Conservation (phyloP, 2,888 invertebrate species). For the Plemyria rubiginata region DNA sequence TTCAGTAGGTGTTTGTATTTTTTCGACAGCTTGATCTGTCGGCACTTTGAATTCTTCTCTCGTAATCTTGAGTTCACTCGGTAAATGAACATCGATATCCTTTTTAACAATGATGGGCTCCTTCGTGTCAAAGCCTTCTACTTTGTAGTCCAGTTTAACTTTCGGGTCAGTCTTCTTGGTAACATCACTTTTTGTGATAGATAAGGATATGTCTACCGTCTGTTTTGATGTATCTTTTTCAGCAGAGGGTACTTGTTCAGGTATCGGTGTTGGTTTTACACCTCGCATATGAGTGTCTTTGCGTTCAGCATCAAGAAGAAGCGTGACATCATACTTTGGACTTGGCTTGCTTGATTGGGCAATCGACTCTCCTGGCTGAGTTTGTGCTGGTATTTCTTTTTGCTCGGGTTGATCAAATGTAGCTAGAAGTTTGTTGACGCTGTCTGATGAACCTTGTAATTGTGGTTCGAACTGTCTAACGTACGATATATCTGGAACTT, state of each 20-base stretch:
- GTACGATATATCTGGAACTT: constrained; percentile 57
- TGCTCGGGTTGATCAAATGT: constrained; percentile 61
- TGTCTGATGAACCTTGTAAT: constrained; percentile 55
- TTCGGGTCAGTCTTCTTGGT: constrained; percentile 58
- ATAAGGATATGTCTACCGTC: constrained; percentile 69
- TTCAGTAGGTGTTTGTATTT: constrained; percentile 59
- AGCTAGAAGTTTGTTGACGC: constrained; percentile 54
- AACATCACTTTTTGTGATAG: constrained; percentile 61
- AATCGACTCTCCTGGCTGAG: constrained; percentile 39
- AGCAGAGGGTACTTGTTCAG: constrained; percentile 22
- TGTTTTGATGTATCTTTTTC: constrained; percentile 48
- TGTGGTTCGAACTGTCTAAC: constrained; percentile 59
- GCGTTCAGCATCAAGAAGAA: constrained; percentile 68
- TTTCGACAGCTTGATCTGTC: constrained; percentile 57
- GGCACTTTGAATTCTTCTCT: constrained; percentile 49
- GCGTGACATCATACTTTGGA: constrained; percentile 53
- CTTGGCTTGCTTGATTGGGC: constrained; percentile 39
- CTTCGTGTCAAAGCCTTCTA: constrained; percentile 59
- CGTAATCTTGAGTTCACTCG: constrained; percentile 62
- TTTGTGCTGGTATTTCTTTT: constrained; percentile 59
- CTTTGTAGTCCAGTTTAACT: constrained; percentile 65
- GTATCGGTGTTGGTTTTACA: constrained; percentile 35
- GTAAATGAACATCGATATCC: constrained; percentile 68
- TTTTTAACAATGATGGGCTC: constrained; percentile 65
- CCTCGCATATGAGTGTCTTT: constrained; percentile 56